A percentile compares a stretch with the other conserved stretches of the same genome.
Evolutionary conservation across 2,113 vertebrate genomes (phyloP).

Genomic region (Haplotaxodon microlepis): DNA sequence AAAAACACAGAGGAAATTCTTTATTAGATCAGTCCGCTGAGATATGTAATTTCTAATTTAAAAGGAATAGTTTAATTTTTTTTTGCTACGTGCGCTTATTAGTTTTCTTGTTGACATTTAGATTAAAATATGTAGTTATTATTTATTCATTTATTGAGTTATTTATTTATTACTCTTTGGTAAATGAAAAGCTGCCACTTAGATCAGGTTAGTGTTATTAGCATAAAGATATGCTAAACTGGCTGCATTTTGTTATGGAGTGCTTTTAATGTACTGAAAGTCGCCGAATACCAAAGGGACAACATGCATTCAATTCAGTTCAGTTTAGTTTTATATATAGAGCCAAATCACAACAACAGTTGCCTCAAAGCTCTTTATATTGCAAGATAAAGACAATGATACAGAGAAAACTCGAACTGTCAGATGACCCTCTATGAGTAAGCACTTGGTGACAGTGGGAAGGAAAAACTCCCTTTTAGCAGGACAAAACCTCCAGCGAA

Average conservation of each 20-base stretch:
- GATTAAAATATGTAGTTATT: neutral
- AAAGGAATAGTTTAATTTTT: neutral
- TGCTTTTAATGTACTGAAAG: neutral
- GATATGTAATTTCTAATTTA: neutral
- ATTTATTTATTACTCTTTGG: neutral
- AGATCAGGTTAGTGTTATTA: neutral
- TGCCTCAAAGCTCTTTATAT: neutral
- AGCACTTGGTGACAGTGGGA: neutral
- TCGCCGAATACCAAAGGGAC: neutral
- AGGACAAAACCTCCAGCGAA: accelerated
- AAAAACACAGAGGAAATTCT: neutral
- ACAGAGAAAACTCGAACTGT: neutral
- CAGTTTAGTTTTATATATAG: neutral
- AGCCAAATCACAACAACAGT: neutral
- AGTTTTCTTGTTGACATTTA: neutral
- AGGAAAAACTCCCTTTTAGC: neutral
- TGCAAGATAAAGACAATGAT: neutral
- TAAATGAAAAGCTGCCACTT: neutral
- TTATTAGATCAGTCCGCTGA: neutral
- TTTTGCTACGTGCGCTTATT: neutral
- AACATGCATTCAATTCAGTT: neutral
- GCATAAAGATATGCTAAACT: neutral
- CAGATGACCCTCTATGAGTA: neutral
- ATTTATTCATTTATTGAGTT: neutral
- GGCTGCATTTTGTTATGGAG: neutral